Percentiles rank a stretch among this genome's conserved stretches.
These are phyloP conservation scores for Lobophora halterata DNA, from an alignment of 2,888 invertebrate genomes.

Conservation along the genomic window DNA sequence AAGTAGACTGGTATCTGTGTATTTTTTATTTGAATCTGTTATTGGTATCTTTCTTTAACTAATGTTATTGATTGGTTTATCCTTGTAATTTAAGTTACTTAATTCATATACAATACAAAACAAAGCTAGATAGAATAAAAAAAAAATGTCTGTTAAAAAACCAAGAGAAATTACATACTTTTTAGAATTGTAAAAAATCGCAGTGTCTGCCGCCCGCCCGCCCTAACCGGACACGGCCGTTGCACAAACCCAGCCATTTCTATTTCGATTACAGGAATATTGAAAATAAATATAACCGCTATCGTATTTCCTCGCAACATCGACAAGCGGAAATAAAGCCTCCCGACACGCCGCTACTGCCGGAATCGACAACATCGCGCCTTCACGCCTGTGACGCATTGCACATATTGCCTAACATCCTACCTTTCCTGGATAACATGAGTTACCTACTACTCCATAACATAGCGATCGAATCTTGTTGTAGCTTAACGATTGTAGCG, in stretches of 20 bases:
- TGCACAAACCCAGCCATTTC: slow-evolving; percentile 49
- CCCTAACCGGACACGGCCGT: slow-evolving; percentile 35
- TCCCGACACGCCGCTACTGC: slow-evolving; percentile 38
- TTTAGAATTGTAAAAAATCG: slow-evolving; percentile 29
- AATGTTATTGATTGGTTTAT: too few relatives aligned
- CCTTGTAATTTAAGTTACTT: too few relatives aligned
- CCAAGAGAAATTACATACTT: slow-evolving; percentile 2
- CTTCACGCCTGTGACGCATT: slow-evolving; percentile 9
- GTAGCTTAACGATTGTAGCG: too few relatives aligned
- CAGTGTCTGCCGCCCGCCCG: too few relatives aligned
- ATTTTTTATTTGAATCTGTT: too few relatives aligned
- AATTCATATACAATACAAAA: background rate
- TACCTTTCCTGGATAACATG: too few relatives aligned
- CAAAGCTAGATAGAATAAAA: background rate
- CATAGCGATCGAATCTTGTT: too few relatives aligned
- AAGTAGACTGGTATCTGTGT: too few relatives aligned
- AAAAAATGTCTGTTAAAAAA: slow-evolving; percentile 23
- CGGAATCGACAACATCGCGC: slow-evolving; percentile 14
- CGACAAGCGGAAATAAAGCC: slow-evolving; percentile 76
- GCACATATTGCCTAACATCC: too few relatives aligned
- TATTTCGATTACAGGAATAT: slow-evolving; percentile 67
- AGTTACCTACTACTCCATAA: background rate
- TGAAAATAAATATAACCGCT: slow-evolving; percentile 66
- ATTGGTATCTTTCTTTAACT: too few relatives aligned
- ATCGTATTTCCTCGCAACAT: slow-evolving; percentile 70